phyloP scores from a whole-genome alignment of 1,140 invertebrate genomes.

The Medauroidea extradentata region DNA sequence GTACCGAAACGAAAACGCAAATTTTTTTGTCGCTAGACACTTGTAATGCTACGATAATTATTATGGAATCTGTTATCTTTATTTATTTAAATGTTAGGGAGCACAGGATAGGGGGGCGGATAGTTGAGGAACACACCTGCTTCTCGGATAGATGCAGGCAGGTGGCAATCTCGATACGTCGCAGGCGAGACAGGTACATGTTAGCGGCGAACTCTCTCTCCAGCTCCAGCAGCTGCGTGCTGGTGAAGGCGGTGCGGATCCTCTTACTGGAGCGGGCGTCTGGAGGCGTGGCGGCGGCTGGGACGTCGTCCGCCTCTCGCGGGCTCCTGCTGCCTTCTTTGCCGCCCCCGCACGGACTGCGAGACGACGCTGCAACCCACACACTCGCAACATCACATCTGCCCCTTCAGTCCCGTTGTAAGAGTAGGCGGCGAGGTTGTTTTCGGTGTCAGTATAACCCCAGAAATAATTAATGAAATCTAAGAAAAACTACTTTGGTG shows the following conservation, averaged over 20 bases:
- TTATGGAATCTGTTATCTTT: no score
- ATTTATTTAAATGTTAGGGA: no score
- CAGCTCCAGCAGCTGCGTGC: constrained; percentile 83
- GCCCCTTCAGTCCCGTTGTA: no score
- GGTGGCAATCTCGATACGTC: constrained; percentile 89
- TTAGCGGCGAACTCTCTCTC: constrained; percentile 89
- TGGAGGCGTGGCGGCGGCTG: constrained; percentile 42
- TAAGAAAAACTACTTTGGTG: no score
- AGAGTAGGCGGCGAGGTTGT: no score
- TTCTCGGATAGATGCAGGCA: constrained; percentile 84
- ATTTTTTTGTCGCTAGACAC: no score
- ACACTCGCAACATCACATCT: no score
- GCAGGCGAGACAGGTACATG: constrained; percentile 82
- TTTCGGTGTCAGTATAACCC: no score
- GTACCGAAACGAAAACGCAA: no score
- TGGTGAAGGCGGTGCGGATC: constrained; percentile 88
- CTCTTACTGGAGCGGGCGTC: constrained; percentile 62
- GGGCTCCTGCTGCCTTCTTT: neutral
- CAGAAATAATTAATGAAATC: no score
- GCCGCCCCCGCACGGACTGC: neutral
- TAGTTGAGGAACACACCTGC: constrained; percentile 54
- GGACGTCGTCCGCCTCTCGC: neutral
- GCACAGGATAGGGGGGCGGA: no score
- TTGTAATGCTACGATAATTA: no score
- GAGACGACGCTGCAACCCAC: neutral